Conservation (phyloP, 2,888 invertebrate genomes). For the Drosophila neonasuta region DNA sequence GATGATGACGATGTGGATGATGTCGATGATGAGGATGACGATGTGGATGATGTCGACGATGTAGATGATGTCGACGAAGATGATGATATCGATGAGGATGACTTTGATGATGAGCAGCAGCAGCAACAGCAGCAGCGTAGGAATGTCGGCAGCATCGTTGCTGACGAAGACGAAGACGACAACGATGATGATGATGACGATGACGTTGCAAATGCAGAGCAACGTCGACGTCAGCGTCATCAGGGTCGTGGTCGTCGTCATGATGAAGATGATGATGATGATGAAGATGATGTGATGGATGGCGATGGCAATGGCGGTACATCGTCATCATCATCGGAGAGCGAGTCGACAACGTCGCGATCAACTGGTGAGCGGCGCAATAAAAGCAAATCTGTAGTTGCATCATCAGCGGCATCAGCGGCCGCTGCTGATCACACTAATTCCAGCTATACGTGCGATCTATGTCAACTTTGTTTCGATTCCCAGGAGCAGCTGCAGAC, state of each 20-base stretch:
- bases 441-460: constrained; percentile 80
- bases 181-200: constrained; percentile 41
- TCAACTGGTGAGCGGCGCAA: constrained; percentile 71
- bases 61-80: constrained; percentile 39
- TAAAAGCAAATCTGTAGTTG: constrained; percentile 38
- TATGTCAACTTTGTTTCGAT: constrained; percentile 81
- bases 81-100: constrained; percentile 47
- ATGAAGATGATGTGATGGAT: constrained; percentile 36
- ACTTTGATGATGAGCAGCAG: constrained; percentile 34
- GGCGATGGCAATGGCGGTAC: constrained; percentile 45
- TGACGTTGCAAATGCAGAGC: constrained; percentile 28
- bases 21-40: constrained; percentile 46
- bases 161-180: constrained; percentile 41
- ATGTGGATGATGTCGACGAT: constrained; percentile 47
- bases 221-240: constrained; percentile 13
- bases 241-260: constrained; percentile 30
- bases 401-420: constrained; percentile 45
- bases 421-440: constrained; percentile 60
- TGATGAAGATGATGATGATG: constrained; percentile 49
- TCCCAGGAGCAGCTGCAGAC: constrained; percentile 80
- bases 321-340: constrained; percentile 52
- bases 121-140: constrained; percentile 2
- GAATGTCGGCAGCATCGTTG: constrained; percentile 30
- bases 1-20: constrained; percentile 47
- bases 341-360: constrained; percentile 60